Percentiles rank a stretch among this genome's conserved stretches.
Conservation (phyloP, 2,113 vertebrate genomes). For the Podocnemis expansa region DNA sequence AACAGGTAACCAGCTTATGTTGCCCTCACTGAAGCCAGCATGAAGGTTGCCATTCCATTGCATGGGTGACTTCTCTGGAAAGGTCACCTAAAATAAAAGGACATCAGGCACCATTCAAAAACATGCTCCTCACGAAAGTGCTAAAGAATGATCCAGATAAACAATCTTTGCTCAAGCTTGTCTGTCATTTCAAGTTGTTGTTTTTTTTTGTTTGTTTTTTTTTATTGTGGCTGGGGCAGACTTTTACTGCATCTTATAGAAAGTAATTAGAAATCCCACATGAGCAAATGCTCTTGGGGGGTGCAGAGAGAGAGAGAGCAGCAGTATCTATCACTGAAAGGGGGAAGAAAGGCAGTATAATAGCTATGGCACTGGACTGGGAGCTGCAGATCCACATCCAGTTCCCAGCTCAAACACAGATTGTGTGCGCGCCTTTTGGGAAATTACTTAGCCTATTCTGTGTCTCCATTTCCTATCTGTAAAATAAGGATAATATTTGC, state of each 20-base stretch:
- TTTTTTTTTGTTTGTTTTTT: no score
- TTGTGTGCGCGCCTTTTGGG: no score
- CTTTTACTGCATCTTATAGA: not conserved
- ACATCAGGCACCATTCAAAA: not conserved
- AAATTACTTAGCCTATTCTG: no score
- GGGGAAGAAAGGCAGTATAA: not conserved
- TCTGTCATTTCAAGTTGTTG: not conserved
- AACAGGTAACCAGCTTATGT: conserved; percentile 87
- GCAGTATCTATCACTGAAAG: not conserved
- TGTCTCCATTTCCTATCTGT: no score
- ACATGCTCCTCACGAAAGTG: not conserved
- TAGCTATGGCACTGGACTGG: not conserved
- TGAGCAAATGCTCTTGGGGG: no score
- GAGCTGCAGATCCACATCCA: not conserved
- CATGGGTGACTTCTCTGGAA: conserved; percentile 90
- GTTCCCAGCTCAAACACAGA: not conserved
- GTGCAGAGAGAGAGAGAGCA: no score
- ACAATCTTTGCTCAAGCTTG: not conserved
- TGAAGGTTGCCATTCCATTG: conserved; percentile 87
- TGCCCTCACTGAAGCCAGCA: conserved; percentile 89
- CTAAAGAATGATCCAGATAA: not conserved
- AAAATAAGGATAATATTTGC: not conserved
- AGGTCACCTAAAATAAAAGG: conserved; percentile 22
- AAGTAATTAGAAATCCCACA: not conserved
- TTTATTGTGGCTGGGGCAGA: not conserved